phyloP scores from a whole-genome alignment of 2,797 vertebrate genomes.

The Enteromius afrohamiltoni region DNA sequence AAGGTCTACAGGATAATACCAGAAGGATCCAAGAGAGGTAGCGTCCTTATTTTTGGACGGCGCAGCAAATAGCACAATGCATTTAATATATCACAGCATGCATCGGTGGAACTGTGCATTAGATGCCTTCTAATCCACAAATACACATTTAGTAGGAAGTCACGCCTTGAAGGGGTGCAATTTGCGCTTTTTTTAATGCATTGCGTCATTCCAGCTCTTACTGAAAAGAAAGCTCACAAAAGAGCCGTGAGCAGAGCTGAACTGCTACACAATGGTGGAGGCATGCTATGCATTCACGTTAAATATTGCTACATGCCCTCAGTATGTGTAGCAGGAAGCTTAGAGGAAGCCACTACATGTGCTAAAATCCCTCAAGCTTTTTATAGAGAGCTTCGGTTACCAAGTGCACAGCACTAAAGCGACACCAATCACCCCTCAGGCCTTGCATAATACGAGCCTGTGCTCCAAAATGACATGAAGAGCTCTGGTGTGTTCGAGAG shows the following conservation, averaged over 20 bases:
- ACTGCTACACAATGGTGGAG: constrained; percentile 19
- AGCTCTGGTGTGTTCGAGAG: neutral
- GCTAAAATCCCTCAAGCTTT: constrained; percentile 74
- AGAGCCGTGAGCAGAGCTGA: constrained; percentile 5
- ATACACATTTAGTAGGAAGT: neutral
- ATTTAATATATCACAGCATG: neutral
- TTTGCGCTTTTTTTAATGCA: neutral
- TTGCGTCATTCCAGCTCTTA: neutral
- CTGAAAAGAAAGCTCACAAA: neutral
- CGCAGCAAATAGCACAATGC: neutral
- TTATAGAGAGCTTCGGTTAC: constrained; percentile 81
- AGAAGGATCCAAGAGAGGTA: constrained; percentile 94
- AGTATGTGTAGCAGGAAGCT: constrained; percentile 79
- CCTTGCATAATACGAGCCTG: constrained; percentile 64
- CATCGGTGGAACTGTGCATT: too few relatives aligned
- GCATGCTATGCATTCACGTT: constrained; percentile 35
- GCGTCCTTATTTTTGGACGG: neutral
- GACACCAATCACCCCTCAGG: constrained; percentile 43
- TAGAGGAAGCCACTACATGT: constrained; percentile 80
- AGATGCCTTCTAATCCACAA: neutral
- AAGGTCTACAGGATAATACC: constrained; percentile 98
- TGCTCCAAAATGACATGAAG: neutral
- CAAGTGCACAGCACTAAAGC: constrained; percentile 65
- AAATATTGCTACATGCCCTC: constrained; percentile 63
- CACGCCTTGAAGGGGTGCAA: neutral